These are phyloP conservation scores for Dromaius novaehollandiae DNA, from an alignment of 2,113 vertebrate species.

Conservation along the genomic window DNA sequence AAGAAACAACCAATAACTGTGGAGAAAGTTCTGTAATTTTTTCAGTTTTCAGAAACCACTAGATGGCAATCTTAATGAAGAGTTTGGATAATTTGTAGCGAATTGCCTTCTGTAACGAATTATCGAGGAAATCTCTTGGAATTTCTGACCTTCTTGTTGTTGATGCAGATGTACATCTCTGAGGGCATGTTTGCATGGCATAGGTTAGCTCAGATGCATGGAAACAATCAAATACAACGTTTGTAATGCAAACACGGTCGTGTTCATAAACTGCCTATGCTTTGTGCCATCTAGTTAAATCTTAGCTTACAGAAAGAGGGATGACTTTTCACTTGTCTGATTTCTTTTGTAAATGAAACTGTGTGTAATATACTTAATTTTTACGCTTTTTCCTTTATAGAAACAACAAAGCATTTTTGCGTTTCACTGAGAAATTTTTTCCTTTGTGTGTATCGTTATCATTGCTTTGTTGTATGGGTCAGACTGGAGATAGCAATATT, in stretches of 20 bases:
- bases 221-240: not conserved
- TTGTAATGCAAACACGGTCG: not conserved
- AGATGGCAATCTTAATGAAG: conserved; percentile 65
- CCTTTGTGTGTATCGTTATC: not conserved
- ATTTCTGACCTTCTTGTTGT: not conserved
- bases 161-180: not conserved
- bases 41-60: not conserved
- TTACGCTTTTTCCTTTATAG: not conserved
- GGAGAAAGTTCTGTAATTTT: fast-evolving
- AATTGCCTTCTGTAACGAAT: not conserved
- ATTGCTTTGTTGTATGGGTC: not conserved
- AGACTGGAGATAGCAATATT: not conserved
- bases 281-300: not conserved
- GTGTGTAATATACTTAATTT: not conserved
- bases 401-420: not conserved
- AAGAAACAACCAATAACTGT: fast-evolving
- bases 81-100: not conserved
- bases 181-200: not conserved
- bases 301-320: not conserved
- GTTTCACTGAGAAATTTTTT: not conserved
- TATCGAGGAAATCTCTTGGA: not conserved
- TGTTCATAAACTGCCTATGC: not conserved
- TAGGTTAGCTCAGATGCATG: not conserved
- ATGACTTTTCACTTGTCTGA: not conserved
- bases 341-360: not conserved